Conservation (phyloP, 2,113 vertebrate species). For the Athene cunicularia region DNA sequence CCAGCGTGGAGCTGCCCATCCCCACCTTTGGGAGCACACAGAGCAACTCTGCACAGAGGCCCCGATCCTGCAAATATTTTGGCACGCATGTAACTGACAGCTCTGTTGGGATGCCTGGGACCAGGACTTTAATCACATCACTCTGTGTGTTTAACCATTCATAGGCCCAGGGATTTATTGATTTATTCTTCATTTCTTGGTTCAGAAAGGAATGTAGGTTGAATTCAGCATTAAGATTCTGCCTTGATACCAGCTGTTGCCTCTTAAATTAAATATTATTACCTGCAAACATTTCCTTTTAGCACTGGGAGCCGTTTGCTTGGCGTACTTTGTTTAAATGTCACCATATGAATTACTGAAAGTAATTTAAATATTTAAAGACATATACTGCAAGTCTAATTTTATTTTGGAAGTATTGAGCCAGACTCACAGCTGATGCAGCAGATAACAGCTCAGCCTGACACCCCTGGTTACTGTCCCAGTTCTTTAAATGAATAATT, state of each 20-base stretch:
- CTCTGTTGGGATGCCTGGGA: neutral
- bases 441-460: slow-evolving; percentile 19
- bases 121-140: neutral
- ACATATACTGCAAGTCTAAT: slow-evolving; percentile 31
- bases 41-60: neutral
- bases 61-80: rapidly evolving
- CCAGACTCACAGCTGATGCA: slow-evolving; percentile 17
- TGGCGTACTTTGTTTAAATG: slow-evolving; percentile 58
- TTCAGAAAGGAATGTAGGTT: slow-evolving; percentile 11
- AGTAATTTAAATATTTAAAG: slow-evolving; percentile 69
- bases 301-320: slow-evolving; percentile 41
- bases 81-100: neutral
- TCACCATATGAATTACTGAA: slow-evolving; percentile 62
- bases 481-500: neutral
- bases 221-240: slow-evolving; percentile 26
- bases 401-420: slow-evolving; percentile 30
- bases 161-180: neutral
- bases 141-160: neutral
- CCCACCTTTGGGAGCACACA: neutral
- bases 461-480: slow-evolving; percentile 1
- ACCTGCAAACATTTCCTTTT: slow-evolving; percentile 62
- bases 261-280: slow-evolving; percentile 52
- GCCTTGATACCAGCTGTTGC: slow-evolving; percentile 31
- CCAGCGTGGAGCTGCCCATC: rapidly evolving
- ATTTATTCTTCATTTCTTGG: neutral